Base-by-base conservation (phyloP, 1,140 invertebrate genomes). In the Latrodectus geometricus region DNA sequence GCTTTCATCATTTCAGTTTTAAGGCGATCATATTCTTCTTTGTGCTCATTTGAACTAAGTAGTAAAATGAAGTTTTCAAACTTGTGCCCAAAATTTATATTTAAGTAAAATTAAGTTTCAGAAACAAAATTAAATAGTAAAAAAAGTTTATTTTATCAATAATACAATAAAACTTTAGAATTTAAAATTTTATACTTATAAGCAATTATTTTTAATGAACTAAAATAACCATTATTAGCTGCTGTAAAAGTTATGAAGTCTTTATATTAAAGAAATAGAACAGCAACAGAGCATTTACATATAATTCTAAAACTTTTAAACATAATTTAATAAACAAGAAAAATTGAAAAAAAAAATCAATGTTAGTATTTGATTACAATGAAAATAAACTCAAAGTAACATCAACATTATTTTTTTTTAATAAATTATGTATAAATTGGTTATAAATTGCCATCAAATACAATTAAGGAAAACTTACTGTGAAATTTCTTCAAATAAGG, bases 401-500 rank as follows among this genome's bases (percentile, higher is more conserved):
- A 14, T 61, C 8, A 17, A 61, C 54, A 61, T 69, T n/a, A n/a
- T n/a, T n/a, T n/a, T n/a, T n/a, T n/a, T n/a, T n/a, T n/a, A n/a
- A n/a, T n/a, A n/a, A n/a, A n/a, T n/a, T n/a, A n/a, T n/a, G n/a
- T n/a, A n/a, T 15, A 69, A 15, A 69, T 11, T 15, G n/a, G 12
- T 69, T n/a, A 15, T 20, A 3, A 12, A 69, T 15, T 20, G 52
- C 20, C 15, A 48, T 35, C 9, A 74, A n/a, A 49, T 50, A 74
- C 12, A 49, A 7, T 35, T 35, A 69, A 88, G n/a, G 12, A 15
- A n/a, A 65, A 61, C 79, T 88, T 72, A 88, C 88, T 87, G 79
- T 17, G 88, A 89, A 66, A 99, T 99, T 93, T 99, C 98, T 92
- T 99, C 99, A 94, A 99, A 99, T 20, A 99, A 93, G 14, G 95